Evolutionary conservation across 2,797 vertebrate genomes (phyloP).

Genomic region (Falco rusticolus): DNA sequence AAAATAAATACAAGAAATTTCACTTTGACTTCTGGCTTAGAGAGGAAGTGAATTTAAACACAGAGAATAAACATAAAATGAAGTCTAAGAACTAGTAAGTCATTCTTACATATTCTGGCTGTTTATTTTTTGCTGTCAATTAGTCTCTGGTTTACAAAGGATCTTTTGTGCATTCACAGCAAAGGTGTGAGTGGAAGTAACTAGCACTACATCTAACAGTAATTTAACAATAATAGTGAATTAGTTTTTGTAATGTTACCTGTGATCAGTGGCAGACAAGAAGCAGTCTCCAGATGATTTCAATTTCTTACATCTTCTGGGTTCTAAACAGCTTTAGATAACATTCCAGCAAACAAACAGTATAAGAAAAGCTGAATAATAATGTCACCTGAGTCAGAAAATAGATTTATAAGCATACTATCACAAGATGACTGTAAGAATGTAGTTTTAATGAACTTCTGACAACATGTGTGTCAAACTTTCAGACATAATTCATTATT

Average conservation of each 20-base stretch:
- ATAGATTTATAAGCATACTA: not conserved
- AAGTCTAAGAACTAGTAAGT: not conserved
- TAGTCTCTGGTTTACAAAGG: not conserved
- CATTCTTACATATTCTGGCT: not conserved
- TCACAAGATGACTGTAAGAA: not conserved
- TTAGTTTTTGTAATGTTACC: not conserved
- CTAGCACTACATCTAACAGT: not conserved
- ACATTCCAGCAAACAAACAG: not conserved
- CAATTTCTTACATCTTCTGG: not conserved
- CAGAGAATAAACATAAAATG: slow-evolving; percentile 21
- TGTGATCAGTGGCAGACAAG: not conserved
- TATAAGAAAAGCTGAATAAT: not conserved
- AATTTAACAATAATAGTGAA: not conserved
- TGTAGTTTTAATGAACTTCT: not conserved
- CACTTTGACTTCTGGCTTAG: not conserved
- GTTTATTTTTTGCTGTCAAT: slow-evolving; percentile 22
- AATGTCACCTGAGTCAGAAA: not conserved
- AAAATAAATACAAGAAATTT: slow-evolving; percentile 55
- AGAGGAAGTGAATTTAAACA: slow-evolving; percentile 46
- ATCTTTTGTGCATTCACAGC: not conserved
- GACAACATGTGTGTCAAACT: not conserved
- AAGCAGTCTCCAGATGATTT: not conserved
- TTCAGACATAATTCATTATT: not conserved
- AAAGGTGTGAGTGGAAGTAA: not conserved
- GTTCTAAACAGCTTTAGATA: not conserved